Percentiles rank a stretch among this genome's conserved stretches.
Conservation (phyloP, 2,797 vertebrate species). For the Coreius guichenoti region DNA sequence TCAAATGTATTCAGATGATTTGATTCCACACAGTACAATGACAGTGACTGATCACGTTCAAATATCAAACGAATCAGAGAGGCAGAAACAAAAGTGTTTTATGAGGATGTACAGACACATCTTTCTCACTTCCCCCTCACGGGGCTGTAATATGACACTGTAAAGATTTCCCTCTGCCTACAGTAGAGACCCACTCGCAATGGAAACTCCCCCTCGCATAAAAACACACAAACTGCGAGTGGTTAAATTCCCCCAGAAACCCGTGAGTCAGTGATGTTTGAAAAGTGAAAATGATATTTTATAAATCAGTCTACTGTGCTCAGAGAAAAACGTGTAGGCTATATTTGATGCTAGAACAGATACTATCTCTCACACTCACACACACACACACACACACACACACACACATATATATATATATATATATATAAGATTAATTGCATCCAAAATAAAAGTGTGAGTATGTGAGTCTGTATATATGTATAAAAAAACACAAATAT, state of each 20-base stretch:
- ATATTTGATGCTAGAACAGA: background rate
- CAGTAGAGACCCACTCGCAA: constrained; percentile 68
- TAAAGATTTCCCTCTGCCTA: constrained; percentile 65
- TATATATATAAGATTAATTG: no score
- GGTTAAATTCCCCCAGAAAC: constrained; percentile 67
- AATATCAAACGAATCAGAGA: constrained; percentile 29
- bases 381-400: background rate
- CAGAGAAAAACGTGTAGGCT: no score
- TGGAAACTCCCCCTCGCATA: constrained; percentile 60
- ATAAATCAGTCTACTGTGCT: background rate
- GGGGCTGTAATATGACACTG: constrained; percentile 37
- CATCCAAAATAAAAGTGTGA: no score
- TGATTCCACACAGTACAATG: no score
- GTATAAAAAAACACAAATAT: no score
- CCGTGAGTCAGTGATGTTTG: constrained; percentile 44
- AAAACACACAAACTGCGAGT: background rate
- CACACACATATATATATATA: background rate
- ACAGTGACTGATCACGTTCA: background rate
- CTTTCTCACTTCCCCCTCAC: constrained; percentile 48
- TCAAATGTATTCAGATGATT: background rate
- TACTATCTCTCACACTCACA: background rate
- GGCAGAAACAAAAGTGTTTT: constrained; percentile 25
- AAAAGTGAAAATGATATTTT: constrained; percentile 71
- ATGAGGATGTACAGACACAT: constrained; percentile 1
- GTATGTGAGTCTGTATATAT: background rate